Evolutionary conservation across 2,888 invertebrate species (phyloP), one percentile per base, ranked within the genome.

Genomic region (Hirtodrosophila alboralis): DNA sequence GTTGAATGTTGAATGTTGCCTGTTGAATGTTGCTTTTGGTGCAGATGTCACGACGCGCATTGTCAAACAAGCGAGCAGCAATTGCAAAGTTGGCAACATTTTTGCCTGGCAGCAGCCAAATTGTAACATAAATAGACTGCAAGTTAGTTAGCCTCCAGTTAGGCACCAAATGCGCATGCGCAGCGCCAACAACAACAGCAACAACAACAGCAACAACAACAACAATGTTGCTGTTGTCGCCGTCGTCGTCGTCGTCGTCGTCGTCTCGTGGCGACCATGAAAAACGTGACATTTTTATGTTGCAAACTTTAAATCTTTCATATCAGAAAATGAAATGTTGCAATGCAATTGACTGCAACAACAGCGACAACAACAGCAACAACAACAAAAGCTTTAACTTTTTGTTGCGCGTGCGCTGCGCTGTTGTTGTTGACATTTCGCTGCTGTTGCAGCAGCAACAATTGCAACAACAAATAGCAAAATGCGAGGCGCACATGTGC

Each of bases 261-360:
- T 47, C 59, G 76, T 74, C 71, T 79, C 61, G 57, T 77, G 86
- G 84, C 88, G 90, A 86, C 89, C 90, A 90, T 90, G 89, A 89
- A 89, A 89, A 89, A 89, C 90, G 89, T 89, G 89, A 90, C 89
- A 89, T 88, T 90, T 90, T 87, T 87, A 87, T 88, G 89, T 89
- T 89, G 87, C 88, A 88, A 87, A 86, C 86, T 86, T 84, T 86
- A 88, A 89, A 88, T 89, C 89, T 87, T 85, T 89, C 85, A 88
- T 84, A 87, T 85, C 88, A 85, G 78, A 87, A 87, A 78, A 84
- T 86, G 78, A 84, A 83, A 77, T 80, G 86, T 83, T 81, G 81
- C 77, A 76, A 78, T 75, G 76, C 71, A 83, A 85, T 85, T 78
- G 85, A 78, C 83, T 75, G 72, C 79, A 80, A 63, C 78, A 74